Conservation (phyloP, 2,797 vertebrate species). For the Eleutherodactylus coqui region DNA sequence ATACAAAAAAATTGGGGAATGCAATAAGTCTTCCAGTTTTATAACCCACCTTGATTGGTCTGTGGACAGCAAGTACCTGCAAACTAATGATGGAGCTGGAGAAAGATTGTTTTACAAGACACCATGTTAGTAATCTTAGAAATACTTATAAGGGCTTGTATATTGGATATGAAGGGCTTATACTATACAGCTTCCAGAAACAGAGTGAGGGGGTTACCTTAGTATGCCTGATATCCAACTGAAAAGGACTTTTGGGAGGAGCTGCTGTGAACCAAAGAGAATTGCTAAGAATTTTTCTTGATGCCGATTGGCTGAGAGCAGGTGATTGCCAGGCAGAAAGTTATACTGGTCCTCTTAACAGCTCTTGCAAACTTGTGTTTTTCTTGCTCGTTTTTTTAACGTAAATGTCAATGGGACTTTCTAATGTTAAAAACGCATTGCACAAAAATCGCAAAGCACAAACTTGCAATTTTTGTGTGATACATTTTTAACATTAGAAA, state of each 20-base stretch:
- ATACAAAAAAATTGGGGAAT: slow-evolving; percentile 96
- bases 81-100: slow-evolving; percentile 90
- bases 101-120: slow-evolving; percentile 92
- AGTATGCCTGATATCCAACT: background rate
- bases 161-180: background rate
- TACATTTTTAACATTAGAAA: no score
- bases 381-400: no score
- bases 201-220: background rate
- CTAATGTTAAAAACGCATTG: no score
- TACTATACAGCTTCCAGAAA: background rate
- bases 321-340: background rate
- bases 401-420: no score
- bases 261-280: background rate
- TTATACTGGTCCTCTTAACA: no score
- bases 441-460: no score
- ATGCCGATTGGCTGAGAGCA: background rate
- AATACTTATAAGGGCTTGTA: background rate
- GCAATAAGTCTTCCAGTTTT: slow-evolving; percentile 87
- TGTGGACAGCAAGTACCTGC: slow-evolving; percentile 91
- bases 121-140: slow-evolving; percentile 79
- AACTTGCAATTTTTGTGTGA: no score
- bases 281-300: background rate
- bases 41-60: slow-evolving; percentile 98
- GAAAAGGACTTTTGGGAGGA: background rate
- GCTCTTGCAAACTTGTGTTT: no score